These are phyloP conservation scores for Ammospiza maritima DNA, from an alignment of 2,797 vertebrate genomes.

Conservation along the genomic window DNA sequence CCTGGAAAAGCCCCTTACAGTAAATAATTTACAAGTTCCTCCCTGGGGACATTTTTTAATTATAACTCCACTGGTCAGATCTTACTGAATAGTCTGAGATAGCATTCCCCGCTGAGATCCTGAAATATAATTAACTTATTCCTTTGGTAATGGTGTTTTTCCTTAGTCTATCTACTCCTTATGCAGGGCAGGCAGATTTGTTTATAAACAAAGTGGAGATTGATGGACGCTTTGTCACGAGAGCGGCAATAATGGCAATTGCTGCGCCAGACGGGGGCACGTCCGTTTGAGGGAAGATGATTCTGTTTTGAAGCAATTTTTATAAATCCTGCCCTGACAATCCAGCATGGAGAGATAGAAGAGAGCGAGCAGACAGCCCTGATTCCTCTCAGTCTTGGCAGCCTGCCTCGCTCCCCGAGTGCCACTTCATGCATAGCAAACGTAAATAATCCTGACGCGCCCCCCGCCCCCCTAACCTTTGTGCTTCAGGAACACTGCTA, in stretches of 20 bases:
- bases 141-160: slow-evolving; percentile 54
- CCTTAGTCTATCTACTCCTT: slow-evolving; percentile 21
- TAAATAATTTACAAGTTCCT: slow-evolving; percentile 68
- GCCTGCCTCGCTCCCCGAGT: slow-evolving; percentile 26
- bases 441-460: slow-evolving; percentile 20
- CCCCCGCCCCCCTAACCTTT: slow-evolving; percentile 34
- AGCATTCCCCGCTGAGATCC: slow-evolving; percentile 55
- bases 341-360: slow-evolving; percentile 24
- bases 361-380: slow-evolving; percentile 2
- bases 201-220: slow-evolving; percentile 65
- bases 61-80: slow-evolving; percentile 65
- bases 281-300: slow-evolving; percentile 45
- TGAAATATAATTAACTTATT: slow-evolving; percentile 56
- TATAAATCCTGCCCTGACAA: slow-evolving; percentile 56
- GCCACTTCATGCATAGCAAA: slow-evolving; percentile 34
- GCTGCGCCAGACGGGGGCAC: slow-evolving; percentile 36
- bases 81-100: slow-evolving; percentile 43
- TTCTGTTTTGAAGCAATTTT: slow-evolving; percentile 42
- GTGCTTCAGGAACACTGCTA: slow-evolving; percentile 28
- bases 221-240: slow-evolving; percentile 45
- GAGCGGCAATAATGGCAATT: slow-evolving; percentile 1
- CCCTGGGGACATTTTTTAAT: slow-evolving; percentile 68
- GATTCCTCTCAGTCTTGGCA: background rate
- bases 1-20: slow-evolving; percentile 61
- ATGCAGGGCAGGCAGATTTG: slow-evolving; percentile 43